Evolutionary conservation across 35 echinoderm and acorn worm species (phyloP).

Genomic region (Strongylocentrotus purpuratus): DNA sequence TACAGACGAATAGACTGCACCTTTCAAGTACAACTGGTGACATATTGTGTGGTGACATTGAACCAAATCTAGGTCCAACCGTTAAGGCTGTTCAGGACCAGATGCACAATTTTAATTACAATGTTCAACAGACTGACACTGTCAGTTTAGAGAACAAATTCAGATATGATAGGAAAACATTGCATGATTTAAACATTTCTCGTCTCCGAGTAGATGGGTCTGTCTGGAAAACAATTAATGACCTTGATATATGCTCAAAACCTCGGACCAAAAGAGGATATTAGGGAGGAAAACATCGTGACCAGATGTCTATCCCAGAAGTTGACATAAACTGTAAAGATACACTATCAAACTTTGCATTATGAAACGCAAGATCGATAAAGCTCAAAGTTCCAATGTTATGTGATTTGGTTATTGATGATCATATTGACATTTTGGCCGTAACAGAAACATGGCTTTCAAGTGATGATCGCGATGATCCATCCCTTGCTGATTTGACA

Average conservation of each 20-base stretch:
- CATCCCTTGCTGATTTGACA: constrained; percentile 43
- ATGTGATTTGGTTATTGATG: constrained; percentile 54
- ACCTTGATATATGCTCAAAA: too few species aligned
- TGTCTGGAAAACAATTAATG: too few species aligned
- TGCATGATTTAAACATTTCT: background rate
- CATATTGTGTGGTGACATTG: too few species aligned
- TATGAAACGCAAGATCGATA: constrained; percentile 44
- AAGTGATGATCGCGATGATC: constrained; percentile 53
- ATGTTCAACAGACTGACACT: too few species aligned
- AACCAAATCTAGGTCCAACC: too few species aligned
- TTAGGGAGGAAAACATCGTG: background rate
- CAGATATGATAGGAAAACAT: background rate
- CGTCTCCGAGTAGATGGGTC: too few species aligned
- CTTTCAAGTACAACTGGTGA: too few species aligned
- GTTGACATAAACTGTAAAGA: background rate
- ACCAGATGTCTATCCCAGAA: background rate
- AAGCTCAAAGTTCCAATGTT: constrained; percentile 42
- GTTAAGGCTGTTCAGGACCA: too few species aligned
- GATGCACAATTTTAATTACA: too few species aligned
- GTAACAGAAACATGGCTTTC: constrained; percentile 74
- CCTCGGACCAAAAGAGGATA: too few species aligned
- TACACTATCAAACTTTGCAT: constrained; percentile 15
- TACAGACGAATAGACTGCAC: too few species aligned
- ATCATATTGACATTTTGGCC: constrained; percentile 59
- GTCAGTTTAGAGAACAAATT: too few species aligned